These are phyloP conservation scores for Cyprinodon diabolis DNA, from an alignment of 2,797 vertebrate species.

Conservation along the genomic window DNA sequence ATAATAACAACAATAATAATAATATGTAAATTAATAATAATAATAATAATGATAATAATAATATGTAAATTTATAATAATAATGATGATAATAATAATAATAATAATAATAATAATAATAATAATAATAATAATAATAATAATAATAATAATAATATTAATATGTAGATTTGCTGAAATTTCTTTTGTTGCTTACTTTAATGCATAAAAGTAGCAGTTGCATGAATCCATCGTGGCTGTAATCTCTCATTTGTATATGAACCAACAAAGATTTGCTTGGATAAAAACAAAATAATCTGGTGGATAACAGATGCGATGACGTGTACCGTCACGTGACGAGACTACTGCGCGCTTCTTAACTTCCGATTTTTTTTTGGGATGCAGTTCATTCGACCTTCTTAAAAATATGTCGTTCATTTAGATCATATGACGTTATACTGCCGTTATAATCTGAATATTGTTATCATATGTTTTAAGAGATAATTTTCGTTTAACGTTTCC, in stretches of 20 bases:
- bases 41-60: not conserved
- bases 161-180: too few relatives aligned
- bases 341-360: not conserved
- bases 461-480: fast-evolving
- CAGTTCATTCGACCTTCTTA: not conserved
- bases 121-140: too few relatives aligned
- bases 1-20: not conserved
- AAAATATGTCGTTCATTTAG: fast-evolving
- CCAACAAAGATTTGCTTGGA: not conserved
- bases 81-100: too few relatives aligned
- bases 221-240: not conserved
- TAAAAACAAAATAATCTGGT: constrained; percentile 6
- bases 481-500: fast-evolving
- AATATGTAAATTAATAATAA: not conserved
- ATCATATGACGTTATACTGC: fast-evolving
- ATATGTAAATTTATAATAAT: too few relatives aligned
- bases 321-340: not conserved
- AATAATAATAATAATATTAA: too few relatives aligned
- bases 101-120: too few relatives aligned
- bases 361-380: constrained; percentile 17
- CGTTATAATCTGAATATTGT: fast-evolving
- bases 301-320: constrained; percentile 14
- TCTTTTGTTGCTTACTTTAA: not conserved
- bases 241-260: constrained; percentile 2
- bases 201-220: too few relatives aligned